Evolutionary conservation across 2,797 vertebrate genomes (phyloP).

Genomic region (Mus minutoides): DNA sequence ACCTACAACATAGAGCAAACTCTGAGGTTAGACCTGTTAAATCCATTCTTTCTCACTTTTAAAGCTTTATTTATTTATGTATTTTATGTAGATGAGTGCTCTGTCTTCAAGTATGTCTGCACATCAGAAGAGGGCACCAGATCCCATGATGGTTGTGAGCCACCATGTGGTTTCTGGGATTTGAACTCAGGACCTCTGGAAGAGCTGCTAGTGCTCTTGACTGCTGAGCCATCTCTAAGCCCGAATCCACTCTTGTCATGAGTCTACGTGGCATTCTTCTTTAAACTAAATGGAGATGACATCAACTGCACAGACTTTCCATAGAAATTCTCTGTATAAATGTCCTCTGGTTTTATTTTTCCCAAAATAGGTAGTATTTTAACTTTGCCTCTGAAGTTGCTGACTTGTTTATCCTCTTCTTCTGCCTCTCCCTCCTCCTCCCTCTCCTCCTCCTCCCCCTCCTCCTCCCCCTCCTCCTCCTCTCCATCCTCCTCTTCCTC

Average conservation of each 20-base stretch:
- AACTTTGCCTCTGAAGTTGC: not conserved
- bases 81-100: not conserved
- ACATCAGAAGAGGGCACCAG: not conserved
- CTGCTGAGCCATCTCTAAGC: not conserved
- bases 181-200: not conserved
- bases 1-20: not conserved
- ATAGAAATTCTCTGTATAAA: constrained; percentile 22
- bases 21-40: not conserved
- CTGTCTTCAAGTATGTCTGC: not conserved
- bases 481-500: not conserved
- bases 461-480: not conserved
- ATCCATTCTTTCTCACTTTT: not conserved
- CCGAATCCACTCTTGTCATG: not conserved
- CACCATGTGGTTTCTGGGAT: not conserved
- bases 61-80: not conserved
- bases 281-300: not conserved
- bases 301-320: not conserved
- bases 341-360: not conserved
- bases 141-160: not conserved
- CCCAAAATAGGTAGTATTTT: not conserved
- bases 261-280: constrained; percentile 9
- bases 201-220: not conserved
- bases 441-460: too few relatives aligned
- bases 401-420: not conserved
- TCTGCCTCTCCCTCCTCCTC: not conserved